A percentile compares a stretch with the other conserved stretches of the same genome.
Evolutionary conservation across 2,888 invertebrate species (phyloP).

Genomic region (Ormyrus labotus): DNA sequence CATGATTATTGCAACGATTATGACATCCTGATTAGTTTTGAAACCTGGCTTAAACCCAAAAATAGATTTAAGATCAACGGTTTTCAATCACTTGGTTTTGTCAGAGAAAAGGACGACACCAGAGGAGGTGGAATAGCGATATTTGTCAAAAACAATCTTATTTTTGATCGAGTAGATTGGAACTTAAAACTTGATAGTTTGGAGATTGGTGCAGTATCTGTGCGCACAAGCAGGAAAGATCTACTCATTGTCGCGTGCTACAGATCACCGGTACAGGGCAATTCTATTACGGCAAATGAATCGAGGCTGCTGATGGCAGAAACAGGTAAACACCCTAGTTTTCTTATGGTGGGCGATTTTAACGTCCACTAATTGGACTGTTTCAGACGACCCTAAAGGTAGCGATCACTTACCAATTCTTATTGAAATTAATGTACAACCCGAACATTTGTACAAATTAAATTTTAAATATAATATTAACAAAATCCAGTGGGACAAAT

Average conservation of each 20-base stretch:
- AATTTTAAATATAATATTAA: not conserved
- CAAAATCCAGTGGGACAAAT: not conserved
- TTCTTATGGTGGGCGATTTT: not conserved
- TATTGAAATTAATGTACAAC: not conserved
- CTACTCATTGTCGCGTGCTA: not conserved
- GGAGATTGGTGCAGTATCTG: too few species aligned
- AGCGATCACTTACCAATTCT: not conserved
- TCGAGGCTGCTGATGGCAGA: too few species aligned
- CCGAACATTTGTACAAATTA: not conserved
- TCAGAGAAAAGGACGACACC: not conserved
- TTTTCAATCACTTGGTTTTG: not conserved
- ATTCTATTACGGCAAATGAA: not conserved
- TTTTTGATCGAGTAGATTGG: not conserved
- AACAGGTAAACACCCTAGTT: not conserved
- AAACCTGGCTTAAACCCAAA: not conserved
- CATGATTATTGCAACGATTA: not conserved
- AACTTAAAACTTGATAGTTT: too few species aligned
- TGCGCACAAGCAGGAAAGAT: too few species aligned
- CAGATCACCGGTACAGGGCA: not conserved
- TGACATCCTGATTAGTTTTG: not conserved
- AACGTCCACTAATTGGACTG: not conserved
- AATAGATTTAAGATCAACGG: not conserved
- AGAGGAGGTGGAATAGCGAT: not conserved
- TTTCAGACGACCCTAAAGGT: not conserved
- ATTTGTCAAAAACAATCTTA: not conserved